Percentiles rank a stretch among this genome's conserved stretches.
Conservation (phyloP, 2,888 invertebrate species). For the Muschampia staudingeri region DNA sequence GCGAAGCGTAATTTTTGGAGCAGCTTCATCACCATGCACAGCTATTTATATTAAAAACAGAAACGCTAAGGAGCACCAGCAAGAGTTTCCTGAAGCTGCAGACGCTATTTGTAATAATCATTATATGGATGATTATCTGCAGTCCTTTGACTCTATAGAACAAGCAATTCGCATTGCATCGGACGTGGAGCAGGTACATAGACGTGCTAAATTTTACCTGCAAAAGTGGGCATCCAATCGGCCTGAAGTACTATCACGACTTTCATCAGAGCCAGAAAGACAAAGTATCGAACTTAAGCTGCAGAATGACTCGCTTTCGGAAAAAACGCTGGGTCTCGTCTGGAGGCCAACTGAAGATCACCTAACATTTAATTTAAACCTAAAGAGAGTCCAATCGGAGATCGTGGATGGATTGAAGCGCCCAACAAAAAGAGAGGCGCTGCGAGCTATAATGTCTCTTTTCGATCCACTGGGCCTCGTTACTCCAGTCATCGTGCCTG, state of each 20-base stretch:
- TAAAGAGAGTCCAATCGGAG: not conserved
- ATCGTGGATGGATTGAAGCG: not conserved
- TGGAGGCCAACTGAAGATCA: not conserved
- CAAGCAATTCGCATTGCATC: not conserved
- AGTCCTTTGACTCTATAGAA: not conserved
- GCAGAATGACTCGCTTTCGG: not conserved
- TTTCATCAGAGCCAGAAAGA: not conserved
- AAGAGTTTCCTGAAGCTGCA: not conserved
- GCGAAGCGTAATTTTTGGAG: not conserved
- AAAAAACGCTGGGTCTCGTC: not conserved
- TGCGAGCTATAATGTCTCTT: constrained; percentile 47
- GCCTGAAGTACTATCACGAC: not conserved
- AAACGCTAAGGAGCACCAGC: not conserved
- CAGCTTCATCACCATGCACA: not conserved
- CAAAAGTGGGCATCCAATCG: not conserved
- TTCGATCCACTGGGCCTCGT: constrained; percentile 49
- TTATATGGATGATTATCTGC: not conserved
- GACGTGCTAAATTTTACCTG: not conserved
- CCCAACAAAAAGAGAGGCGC: constrained; percentile 56
- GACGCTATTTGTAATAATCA: not conserved
- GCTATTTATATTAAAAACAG: not conserved
- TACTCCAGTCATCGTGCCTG: constrained; percentile 17
- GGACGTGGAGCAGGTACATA: not conserved
- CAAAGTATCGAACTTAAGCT: not conserved
- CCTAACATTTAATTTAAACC: not conserved